phyloP scores from a whole-genome alignment of 1,140 invertebrate species.

The Tribolium castaneum region DNA sequence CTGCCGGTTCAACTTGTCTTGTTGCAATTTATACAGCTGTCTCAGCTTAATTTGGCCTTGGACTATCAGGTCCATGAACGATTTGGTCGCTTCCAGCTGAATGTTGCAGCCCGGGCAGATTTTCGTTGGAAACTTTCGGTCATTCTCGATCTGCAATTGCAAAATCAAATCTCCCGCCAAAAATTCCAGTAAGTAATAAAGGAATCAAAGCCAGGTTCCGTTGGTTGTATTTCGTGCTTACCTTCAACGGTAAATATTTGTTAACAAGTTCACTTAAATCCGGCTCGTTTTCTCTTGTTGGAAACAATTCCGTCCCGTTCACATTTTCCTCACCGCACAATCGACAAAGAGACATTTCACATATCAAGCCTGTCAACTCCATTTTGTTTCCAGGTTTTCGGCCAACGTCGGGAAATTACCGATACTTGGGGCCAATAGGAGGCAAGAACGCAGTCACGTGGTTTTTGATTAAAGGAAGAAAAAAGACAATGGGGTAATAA shows the following conservation, averaged over 20 bases:
- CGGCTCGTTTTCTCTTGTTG: slow-evolving; percentile 67
- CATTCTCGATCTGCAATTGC: slow-evolving; percentile 70
- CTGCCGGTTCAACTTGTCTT: slow-evolving; percentile 53
- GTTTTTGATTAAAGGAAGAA: too few relatives aligned
- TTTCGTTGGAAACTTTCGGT: slow-evolving; percentile 75
- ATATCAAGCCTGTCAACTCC: slow-evolving; percentile 51
- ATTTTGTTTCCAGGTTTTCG: slow-evolving; percentile 38
- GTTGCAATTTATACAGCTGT: slow-evolving; percentile 66
- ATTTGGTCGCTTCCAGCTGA: slow-evolving; percentile 76
- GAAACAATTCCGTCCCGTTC: slow-evolving; percentile 74
- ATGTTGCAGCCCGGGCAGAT: slow-evolving; percentile 82
- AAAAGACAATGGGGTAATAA: too few relatives aligned
- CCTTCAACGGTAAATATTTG: slow-evolving; percentile 78
- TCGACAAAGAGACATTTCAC: slow-evolving; percentile 75
- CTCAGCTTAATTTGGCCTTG: slow-evolving; percentile 73
- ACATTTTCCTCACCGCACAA: slow-evolving; percentile 78
- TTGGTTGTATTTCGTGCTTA: slow-evolving; percentile 60
- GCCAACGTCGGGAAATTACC: neutral
- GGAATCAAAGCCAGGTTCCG: slow-evolving; percentile 23
- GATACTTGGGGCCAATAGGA: neutral
- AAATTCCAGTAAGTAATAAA: slow-evolving; percentile 4
- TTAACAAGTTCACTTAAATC: slow-evolving; percentile 75
- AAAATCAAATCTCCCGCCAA: slow-evolving; percentile 55
- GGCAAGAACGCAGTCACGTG: neutral
- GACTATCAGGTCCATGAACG: slow-evolving; percentile 77